phyloP scores from a whole-genome alignment of 2,797 vertebrate species.

The Pseudochirops cupreus region DNA sequence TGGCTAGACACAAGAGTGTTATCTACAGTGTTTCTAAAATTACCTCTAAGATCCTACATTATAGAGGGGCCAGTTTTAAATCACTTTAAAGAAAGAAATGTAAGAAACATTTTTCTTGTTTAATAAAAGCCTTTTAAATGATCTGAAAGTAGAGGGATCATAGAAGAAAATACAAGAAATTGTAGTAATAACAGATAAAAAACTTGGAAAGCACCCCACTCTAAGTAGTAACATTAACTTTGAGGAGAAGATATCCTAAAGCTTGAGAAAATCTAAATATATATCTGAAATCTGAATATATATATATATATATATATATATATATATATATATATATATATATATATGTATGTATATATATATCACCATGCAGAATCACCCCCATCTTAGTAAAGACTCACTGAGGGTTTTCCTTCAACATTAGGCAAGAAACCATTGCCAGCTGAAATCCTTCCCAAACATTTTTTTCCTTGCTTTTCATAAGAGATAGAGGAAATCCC shows the following conservation, averaged over 20 bases:
- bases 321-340: too few species aligned
- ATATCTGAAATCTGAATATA: too few species aligned
- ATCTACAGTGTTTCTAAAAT: slow-evolving; percentile 68
- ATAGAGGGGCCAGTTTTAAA: slow-evolving; percentile 4
- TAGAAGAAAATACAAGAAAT: slow-evolving; percentile 26
- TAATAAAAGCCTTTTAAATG: slow-evolving; percentile 51
- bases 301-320: too few species aligned
- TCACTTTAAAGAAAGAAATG: slow-evolving; percentile 62
- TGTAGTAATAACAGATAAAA: slow-evolving; percentile 34
- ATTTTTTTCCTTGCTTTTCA: not conserved
- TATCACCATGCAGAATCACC: not conserved
- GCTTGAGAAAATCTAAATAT: not conserved
- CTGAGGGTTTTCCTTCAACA: slow-evolving; percentile 27
- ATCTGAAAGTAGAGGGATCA: not conserved
- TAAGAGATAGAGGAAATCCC: slow-evolving; percentile 25
- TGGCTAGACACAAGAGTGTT: slow-evolving; percentile 57
- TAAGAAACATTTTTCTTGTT: slow-evolving; percentile 57
- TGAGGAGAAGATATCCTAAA: not conserved
- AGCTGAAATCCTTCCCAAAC: not conserved
- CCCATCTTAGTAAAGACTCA: slow-evolving; percentile 18
- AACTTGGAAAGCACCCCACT: slow-evolving; percentile 1
- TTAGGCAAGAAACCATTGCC: slow-evolving; percentile 35
- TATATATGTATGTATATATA: too few species aligned
- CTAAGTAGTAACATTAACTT: slow-evolving; percentile 30
- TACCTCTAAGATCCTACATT: slow-evolving; percentile 35